phyloP scores from a whole-genome alignment of 2,113 vertebrate genomes.

The Nibea albiflora region DNA sequence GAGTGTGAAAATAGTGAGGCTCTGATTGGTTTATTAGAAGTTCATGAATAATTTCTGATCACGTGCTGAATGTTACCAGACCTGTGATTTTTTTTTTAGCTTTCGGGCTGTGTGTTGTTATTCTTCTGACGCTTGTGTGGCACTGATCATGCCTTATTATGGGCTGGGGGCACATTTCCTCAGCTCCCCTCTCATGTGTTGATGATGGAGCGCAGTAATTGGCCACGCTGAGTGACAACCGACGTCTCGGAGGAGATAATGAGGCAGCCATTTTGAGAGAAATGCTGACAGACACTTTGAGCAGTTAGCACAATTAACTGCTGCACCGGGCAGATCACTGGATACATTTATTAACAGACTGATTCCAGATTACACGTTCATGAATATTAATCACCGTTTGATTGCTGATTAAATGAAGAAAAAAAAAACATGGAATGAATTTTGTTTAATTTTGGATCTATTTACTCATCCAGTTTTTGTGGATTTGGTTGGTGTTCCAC shows the following conservation, averaged over 20 bases:
- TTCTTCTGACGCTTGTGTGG: conserved; percentile 24
- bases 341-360: conserved; percentile 47
- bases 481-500: neutral
- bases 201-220: conserved; percentile 63
- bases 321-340: conserved; percentile 44
- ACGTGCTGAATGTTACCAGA: neutral
- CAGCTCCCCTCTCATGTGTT: conserved; percentile 37
- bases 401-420: conserved; percentile 38
- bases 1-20: neutral
- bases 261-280: conserved; percentile 64
- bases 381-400: conserved; percentile 55
- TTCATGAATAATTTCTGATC: conserved; percentile 31
- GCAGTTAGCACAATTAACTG: conserved; percentile 54
- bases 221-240: conserved; percentile 62
- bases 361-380: conserved; percentile 52
- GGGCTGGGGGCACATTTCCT: neutral
- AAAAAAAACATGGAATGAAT: neutral
- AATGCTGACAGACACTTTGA: conserved; percentile 62
- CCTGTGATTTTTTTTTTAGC: conserved; percentile 4
- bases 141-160: conserved; percentile 46
- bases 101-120: neutral
- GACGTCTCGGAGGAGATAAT: conserved; percentile 58
- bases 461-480: neutral
- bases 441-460: neutral
- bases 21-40: conserved; percentile 5